phyloP scores from a whole-genome alignment of 2,113 vertebrate genomes.

The Anhinga anhinga region DNA sequence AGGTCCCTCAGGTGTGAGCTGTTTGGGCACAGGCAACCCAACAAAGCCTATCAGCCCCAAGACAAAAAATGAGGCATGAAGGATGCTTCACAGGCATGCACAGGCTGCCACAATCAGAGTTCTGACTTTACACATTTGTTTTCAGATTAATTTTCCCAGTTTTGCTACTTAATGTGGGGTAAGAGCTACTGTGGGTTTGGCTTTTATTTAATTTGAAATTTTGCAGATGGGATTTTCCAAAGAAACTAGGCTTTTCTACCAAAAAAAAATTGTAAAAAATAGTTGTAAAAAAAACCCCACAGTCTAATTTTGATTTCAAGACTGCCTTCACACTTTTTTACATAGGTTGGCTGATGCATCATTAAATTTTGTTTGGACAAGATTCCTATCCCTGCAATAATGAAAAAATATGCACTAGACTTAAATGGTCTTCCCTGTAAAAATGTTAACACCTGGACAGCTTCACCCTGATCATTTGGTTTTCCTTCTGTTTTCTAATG shows the following conservation, averaged over 20 bases:
- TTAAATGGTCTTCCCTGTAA: neutral
- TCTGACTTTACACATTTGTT: neutral
- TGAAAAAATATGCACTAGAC: neutral
- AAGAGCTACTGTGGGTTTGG: neutral
- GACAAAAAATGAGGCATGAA: neutral
- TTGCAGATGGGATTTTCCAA: neutral
- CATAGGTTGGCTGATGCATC: neutral
- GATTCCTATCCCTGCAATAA: neutral
- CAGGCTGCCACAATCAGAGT: neutral
- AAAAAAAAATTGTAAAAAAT: neutral
- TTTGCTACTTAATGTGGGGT: neutral
- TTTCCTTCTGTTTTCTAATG: neutral
- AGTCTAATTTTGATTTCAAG: neutral
- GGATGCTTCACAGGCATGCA: neutral
- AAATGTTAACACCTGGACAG: neutral
- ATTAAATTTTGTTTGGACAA: neutral
- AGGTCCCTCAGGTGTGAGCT: neutral
- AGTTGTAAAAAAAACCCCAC: fast-evolving
- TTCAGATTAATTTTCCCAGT: neutral
- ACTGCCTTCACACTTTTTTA: neutral
- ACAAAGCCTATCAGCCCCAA: fast-evolving
- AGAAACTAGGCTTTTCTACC: neutral
- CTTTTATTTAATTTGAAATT: neutral
- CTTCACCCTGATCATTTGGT: neutral
- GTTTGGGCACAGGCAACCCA: neutral